phyloP scores from a whole-genome alignment of 2,797 vertebrate genomes.

The Odontamblyopus lacepedii region DNA sequence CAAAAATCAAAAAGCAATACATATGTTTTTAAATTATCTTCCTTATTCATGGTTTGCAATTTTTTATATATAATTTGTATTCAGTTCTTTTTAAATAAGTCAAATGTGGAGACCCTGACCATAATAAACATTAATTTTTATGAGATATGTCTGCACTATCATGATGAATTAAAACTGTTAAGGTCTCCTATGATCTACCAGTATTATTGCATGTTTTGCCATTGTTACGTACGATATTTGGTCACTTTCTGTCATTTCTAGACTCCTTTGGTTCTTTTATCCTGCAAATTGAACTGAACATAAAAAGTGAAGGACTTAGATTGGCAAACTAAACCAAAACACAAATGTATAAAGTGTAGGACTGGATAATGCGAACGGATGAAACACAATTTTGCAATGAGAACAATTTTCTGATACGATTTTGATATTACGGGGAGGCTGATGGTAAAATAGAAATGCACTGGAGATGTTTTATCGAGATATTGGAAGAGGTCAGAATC shows the following conservation, averaged over 20 bases:
- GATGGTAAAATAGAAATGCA: no score
- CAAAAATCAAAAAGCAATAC: slow-evolving; percentile 5
- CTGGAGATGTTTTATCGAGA: no score
- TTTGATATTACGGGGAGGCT: no score
- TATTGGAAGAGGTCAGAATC: no score
- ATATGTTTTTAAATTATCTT: neutral
- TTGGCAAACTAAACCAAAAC: slow-evolving; percentile 52
- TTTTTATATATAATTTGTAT: neutral
- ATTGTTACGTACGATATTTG: slow-evolving; percentile 55
- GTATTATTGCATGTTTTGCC: slow-evolving; percentile 5
- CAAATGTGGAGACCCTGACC: neutral
- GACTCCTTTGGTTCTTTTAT: slow-evolving; percentile 65
- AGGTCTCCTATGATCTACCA: no score
- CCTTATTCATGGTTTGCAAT: neutral
- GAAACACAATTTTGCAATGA: neutral
- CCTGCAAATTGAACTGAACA: slow-evolving; percentile 46
- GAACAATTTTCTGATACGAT: neutral
- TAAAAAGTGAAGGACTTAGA: slow-evolving; percentile 42
- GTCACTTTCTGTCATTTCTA: slow-evolving; percentile 51
- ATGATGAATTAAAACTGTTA: neutral
- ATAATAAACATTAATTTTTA: neutral
- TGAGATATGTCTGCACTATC: slow-evolving; percentile 19
- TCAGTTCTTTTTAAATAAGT: neutral
- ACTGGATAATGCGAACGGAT: neutral
- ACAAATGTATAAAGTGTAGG: slow-evolving; percentile 20